phyloP scores from a whole-genome alignment of 2,797 vertebrate genomes.

The Serranus cabrilla region DNA sequence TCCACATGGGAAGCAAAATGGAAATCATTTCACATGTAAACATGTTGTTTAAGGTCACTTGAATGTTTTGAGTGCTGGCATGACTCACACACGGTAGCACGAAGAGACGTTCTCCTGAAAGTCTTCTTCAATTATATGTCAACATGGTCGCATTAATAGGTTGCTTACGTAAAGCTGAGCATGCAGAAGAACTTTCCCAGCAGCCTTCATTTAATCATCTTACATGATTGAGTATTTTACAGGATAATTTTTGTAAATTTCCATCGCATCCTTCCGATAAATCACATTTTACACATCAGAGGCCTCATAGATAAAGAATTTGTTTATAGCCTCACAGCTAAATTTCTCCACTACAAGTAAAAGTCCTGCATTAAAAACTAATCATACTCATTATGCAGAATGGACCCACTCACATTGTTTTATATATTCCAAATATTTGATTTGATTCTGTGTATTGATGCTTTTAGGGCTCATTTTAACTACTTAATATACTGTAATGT shows the following conservation, averaged over 20 bases:
- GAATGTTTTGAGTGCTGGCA: conserved; percentile 50
- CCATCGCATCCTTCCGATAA: neutral
- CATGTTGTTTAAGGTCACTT: conserved; percentile 72
- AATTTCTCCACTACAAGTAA: no score
- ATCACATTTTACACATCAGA: conserved; percentile 3
- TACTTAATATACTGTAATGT: no score
- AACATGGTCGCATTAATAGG: conserved; percentile 21
- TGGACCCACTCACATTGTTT: no score
- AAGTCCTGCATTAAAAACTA: no score
- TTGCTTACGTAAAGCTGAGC: conserved; percentile 45
- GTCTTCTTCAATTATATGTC: conserved; percentile 31
- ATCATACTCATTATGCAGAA: no score
- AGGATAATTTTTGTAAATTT: neutral
- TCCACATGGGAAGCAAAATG: conserved; percentile 52
- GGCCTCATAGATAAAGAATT: neutral
- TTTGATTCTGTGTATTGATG: no score
- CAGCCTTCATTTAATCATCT: conserved; percentile 41
- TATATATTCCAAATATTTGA: no score
- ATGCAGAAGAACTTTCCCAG: conserved; percentile 65
- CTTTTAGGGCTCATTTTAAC: no score
- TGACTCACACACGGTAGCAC: conserved; percentile 33
- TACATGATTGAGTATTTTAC: neutral
- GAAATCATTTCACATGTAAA: conserved; percentile 66
- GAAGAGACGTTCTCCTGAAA: conserved; percentile 36
- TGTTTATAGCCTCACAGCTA: neutral